Conservation (phyloP, 2,113 vertebrate species). For the Catharus fuscescens region DNA sequence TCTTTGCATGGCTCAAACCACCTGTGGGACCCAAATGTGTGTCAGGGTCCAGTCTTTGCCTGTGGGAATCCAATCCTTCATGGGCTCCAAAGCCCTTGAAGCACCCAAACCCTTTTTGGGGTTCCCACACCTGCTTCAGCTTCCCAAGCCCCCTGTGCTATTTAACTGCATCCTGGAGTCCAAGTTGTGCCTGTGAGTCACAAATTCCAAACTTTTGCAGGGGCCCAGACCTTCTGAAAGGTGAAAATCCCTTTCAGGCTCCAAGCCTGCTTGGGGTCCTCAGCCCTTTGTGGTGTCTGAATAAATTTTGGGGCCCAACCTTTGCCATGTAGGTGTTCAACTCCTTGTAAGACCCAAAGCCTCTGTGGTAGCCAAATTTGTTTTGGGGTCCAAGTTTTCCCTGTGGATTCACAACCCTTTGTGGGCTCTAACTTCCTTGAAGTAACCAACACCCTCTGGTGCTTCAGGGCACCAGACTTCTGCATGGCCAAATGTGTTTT, state of each 20-base stretch:
- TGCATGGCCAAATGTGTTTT: background rate
- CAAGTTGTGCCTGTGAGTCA: rapidly evolving
- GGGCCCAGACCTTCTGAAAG: background rate
- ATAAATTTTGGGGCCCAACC: background rate
- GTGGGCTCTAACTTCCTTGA: background rate
- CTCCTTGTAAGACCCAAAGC: background rate
- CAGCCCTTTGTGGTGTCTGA: background rate
- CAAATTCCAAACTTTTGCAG: background rate
- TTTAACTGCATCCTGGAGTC: background rate
- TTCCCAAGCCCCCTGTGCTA: background rate
- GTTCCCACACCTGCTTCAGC: background rate
- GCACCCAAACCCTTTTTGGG: background rate
- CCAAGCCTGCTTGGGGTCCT: background rate
- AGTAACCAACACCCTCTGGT: background rate
- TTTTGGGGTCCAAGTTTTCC: background rate
- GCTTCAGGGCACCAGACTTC: rapidly evolving
- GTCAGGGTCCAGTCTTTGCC: no score
- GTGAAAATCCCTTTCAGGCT: background rate
- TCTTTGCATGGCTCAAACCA: background rate
- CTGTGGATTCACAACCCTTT: background rate
- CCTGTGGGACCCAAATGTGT: background rate
- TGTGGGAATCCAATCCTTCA: background rate
- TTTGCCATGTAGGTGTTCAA: background rate
- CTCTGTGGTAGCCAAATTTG: rapidly evolving
- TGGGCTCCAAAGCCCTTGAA: background rate